Evolutionary conservation across 2,888 invertebrate species (phyloP), one percentile per base, ranked within the genome.

Genomic region (Aplocera efformata): DNA sequence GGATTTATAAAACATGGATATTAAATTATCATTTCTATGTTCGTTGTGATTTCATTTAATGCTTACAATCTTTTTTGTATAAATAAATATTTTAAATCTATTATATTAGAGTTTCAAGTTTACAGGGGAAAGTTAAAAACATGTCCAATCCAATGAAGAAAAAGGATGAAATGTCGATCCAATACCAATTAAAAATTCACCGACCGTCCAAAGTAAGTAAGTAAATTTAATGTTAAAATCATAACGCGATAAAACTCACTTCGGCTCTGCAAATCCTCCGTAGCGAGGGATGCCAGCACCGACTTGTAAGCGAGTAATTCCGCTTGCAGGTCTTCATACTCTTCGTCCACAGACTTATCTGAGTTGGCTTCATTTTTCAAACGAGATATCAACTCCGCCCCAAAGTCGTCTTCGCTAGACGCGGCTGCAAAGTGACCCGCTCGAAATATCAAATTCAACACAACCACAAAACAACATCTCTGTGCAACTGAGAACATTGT

Each of bases 271-370:
- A 52, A 38, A 2, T 17, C 13, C 13, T 17, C 3, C 13, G 58
- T 47, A 20, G 58, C 35, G 8, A 84, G 57, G 0, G 75, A 63
- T 6, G 77, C 67, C 1, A 88, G 62, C 1, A 77, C 80, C 1
- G 80, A 69, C 33, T 79, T 75, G 49, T 83, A 82, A 9, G 86
- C 86, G 0, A 85, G 64, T 30, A 86, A 57, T 40, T 88, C 83
- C 0, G 84, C 85, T 1, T 82, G 67, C 8, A 88, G 62, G 50
- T 88, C 85, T 39, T 88, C 86, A 44, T 85, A 86, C 45, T 86
- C 85, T 30, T 79, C 80, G 30, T 88, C 86, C 10, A 46, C 57
- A n/a, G 86, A 60, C 17, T 82, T 65, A 54, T 83, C 85, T 45
- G 79, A 58, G 53, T 81, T 81, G 3, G 59, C 73, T 30, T 84